Conservation (phyloP, 2,113 vertebrate species). For the Lophotis ruficrista region DNA sequence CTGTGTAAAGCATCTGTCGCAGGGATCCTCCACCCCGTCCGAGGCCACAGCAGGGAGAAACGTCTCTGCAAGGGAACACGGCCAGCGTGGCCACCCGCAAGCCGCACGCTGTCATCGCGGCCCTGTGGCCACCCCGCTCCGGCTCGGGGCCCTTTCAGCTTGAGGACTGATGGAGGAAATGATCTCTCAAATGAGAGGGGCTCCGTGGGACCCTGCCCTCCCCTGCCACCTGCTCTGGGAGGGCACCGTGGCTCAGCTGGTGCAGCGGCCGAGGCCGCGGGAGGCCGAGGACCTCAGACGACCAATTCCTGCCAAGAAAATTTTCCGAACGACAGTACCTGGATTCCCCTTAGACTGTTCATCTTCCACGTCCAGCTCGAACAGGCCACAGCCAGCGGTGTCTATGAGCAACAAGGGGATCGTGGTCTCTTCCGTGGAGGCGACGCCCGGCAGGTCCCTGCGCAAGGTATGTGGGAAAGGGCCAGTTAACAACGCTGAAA, state of each 20-base stretch:
- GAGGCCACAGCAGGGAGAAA: background rate
- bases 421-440: slow-evolving; percentile 83
- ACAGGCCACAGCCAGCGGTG: slow-evolving; percentile 90
- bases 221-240: background rate
- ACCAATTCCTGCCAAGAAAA: background rate
- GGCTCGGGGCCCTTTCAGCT: background rate
- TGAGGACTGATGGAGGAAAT: background rate
- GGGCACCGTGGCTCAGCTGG: background rate
- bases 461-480: background rate
- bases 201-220: background rate
- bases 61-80: background rate
- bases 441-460: slow-evolving; percentile 88
- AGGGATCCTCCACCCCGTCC: background rate
- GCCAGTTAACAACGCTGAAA: background rate
- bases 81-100: background rate
- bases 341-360: slow-evolving; percentile 93
- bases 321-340: slow-evolving; percentile 54
- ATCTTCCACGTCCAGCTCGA: slow-evolving; percentile 86
- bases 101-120: background rate
- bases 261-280: accelerated
- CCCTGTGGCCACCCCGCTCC: background rate
- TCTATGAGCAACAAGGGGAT: slow-evolving; percentile 88
- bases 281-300: background rate
- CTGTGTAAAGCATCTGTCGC: background rate
- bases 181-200: background rate